Conservation (phyloP, 2,797 vertebrate species). For the Falco biarmicus region DNA sequence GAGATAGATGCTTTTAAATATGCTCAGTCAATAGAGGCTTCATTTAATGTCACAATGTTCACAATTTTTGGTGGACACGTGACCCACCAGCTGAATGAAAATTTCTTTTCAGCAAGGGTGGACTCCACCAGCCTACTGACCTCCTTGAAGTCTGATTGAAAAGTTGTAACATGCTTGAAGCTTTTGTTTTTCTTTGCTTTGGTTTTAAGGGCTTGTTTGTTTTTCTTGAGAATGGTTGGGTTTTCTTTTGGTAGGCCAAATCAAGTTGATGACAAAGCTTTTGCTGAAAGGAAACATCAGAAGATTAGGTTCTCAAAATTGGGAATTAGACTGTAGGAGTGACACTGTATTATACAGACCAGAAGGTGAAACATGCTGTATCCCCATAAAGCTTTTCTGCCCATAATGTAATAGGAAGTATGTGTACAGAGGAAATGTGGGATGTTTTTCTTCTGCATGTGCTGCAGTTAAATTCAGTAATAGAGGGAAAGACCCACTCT, state of each 20-base stretch:
- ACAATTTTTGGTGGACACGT: neutral
- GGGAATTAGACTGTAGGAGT: neutral
- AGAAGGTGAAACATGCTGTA: neutral
- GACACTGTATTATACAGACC: neutral
- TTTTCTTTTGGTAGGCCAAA: neutral
- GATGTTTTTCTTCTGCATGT: neutral
- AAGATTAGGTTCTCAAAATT: neutral
- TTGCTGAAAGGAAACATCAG: neutral
- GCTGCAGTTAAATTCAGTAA: neutral
- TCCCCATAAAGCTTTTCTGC: neutral
- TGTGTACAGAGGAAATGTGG: neutral
- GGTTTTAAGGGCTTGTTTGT: fast-evolving
- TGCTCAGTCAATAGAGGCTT: neutral
- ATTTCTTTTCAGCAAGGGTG: neutral
- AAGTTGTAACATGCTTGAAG: neutral
- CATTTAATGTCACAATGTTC: neutral
- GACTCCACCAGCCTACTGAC: neutral
- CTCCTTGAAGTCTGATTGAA: neutral
- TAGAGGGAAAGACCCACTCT: neutral
- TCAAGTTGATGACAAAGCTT: neutral
- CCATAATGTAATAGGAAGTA: neutral
- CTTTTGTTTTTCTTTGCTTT: neutral
- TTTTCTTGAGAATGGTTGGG: neutral
- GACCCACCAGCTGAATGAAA: neutral
- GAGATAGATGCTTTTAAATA: neutral